A percentile compares a stretch with the other conserved stretches of the same genome.
Evolutionary conservation across 2,797 vertebrate genomes (phyloP).

Genomic region (Myiothlypis coronata): DNA sequence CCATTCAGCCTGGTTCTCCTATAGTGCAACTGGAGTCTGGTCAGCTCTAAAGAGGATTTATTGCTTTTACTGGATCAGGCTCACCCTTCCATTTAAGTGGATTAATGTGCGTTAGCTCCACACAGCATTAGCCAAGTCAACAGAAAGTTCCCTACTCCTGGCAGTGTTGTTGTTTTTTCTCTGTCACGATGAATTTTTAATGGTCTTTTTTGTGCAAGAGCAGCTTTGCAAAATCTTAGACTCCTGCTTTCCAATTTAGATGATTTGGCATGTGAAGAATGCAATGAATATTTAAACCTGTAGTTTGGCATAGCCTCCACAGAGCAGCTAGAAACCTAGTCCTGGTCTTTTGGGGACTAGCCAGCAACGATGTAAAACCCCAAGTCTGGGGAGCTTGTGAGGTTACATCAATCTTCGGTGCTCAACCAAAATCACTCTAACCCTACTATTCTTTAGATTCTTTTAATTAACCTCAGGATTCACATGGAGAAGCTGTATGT

Average conservation of each 20-base stretch:
- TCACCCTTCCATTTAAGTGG: slow-evolving; percentile 53
- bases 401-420: neutral
- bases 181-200: slow-evolving; percentile 54
- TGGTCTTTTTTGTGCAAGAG: slow-evolving; percentile 54
- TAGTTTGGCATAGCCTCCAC: neutral
- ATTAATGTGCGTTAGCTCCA: slow-evolving; percentile 50
- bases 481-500: neutral
- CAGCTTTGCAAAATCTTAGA: slow-evolving; percentile 43
- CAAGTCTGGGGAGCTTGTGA: neutral
- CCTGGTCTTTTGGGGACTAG: neutral
- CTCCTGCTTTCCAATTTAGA: slow-evolving; percentile 5
- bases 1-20: neutral
- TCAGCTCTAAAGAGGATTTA: slow-evolving; percentile 52
- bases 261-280: slow-evolving; percentile 31
- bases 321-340: neutral
- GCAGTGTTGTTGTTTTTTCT: slow-evolving; percentile 20
- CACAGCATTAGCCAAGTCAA: slow-evolving; percentile 48
- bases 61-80: slow-evolving; percentile 56
- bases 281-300: slow-evolving; percentile 38
- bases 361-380: neutral
- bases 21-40: neutral
- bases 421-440: neutral
- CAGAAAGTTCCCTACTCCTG: slow-evolving; percentile 36
- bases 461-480: slow-evolving; percentile 44
- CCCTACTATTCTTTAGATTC: neutral